phyloP scores from a whole-genome alignment of 92 coral and sea anemone species.

The Chrysogorgia sp. region DNA sequence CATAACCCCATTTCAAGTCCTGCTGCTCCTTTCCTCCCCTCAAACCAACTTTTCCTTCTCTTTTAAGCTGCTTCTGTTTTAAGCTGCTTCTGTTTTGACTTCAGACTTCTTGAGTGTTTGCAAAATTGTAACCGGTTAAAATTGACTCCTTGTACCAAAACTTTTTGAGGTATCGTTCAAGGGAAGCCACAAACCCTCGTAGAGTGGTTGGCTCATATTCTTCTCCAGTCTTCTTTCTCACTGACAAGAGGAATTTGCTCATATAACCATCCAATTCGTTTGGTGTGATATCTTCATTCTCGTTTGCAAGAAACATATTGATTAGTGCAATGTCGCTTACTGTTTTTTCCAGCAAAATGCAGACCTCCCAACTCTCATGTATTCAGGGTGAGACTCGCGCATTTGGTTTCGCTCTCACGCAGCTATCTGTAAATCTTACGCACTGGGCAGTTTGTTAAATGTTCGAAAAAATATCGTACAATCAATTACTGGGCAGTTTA shows the following conservation, averaged over 20 bases:
- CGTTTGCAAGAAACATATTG: conserved; percentile 4
- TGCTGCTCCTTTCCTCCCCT: conserved; percentile 61
- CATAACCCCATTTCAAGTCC: conserved; percentile 62
- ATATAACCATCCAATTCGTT: too few relatives aligned
- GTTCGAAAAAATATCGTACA: too few relatives aligned
- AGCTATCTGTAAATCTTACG: too few relatives aligned
- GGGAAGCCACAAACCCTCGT: conserved; percentile 50
- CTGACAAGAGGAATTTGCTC: conserved; percentile 14
- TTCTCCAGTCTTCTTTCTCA: conserved; percentile 45
- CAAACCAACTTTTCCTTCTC: conserved; percentile 48
- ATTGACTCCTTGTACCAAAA: conserved; percentile 51
- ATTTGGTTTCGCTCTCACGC: too few relatives aligned
- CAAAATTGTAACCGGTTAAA: conserved; percentile 56
- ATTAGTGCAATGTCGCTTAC: conserved; percentile 12
- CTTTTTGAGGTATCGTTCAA: conserved; percentile 44
- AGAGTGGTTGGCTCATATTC: conserved; percentile 50
- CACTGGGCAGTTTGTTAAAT: too few relatives aligned
- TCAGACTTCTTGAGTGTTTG: conserved; percentile 52
- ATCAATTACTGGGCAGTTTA: too few relatives aligned
- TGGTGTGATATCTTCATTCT: conserved; percentile 45
- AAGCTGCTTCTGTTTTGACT: conserved; percentile 33
- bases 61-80: conserved; percentile 45
- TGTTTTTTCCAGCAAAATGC: too few relatives aligned
- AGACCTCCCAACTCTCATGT: too few relatives aligned
- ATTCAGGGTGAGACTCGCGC: too few relatives aligned